phyloP scores from a whole-genome alignment of 2,797 vertebrate genomes.

The Danionella dracula region DNA sequence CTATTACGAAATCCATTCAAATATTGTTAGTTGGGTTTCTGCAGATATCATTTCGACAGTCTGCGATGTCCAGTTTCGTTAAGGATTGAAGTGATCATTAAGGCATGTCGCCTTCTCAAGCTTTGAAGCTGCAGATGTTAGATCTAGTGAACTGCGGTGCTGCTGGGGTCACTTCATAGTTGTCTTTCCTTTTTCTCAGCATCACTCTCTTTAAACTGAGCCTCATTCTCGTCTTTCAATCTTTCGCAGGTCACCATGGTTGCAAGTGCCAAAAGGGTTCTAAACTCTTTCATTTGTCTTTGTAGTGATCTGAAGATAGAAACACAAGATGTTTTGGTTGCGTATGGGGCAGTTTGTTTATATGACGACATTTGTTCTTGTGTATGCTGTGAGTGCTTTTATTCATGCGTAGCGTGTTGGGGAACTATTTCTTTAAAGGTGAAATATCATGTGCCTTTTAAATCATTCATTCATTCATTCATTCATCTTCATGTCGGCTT shows the following conservation, averaged over 20 bases:
- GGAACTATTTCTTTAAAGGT: too few relatives aligned
- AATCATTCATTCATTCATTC: too few relatives aligned
- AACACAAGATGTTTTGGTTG: too few relatives aligned
- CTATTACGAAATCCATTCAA: not conserved
- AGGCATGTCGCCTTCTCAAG: not conserved
- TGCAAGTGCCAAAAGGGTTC: not conserved
- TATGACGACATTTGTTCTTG: too few relatives aligned
- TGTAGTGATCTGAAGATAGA: not conserved
- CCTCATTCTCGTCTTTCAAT: not conserved
- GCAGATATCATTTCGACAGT: not conserved
- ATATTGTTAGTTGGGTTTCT: not conserved
- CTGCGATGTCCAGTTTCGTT: slow-evolving; percentile 1
- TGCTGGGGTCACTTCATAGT: not conserved
- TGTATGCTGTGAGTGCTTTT: too few relatives aligned
- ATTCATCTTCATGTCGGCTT: too few relatives aligned
- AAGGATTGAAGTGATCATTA: slow-evolving; percentile 14
- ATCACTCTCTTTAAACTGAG: too few relatives aligned
- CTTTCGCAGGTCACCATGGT: too few relatives aligned
- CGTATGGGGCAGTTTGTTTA: too few relatives aligned
- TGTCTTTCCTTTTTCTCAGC: not conserved
- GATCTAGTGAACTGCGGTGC: not conserved
- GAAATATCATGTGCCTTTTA: too few relatives aligned
- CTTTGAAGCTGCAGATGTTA: slow-evolving; percentile 17
- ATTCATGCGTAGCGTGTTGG: too few relatives aligned
- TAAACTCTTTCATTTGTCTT: not conserved